Base-by-base conservation (phyloP, 2,797 vertebrate species). In the Leptatherina wallacei region DNA sequence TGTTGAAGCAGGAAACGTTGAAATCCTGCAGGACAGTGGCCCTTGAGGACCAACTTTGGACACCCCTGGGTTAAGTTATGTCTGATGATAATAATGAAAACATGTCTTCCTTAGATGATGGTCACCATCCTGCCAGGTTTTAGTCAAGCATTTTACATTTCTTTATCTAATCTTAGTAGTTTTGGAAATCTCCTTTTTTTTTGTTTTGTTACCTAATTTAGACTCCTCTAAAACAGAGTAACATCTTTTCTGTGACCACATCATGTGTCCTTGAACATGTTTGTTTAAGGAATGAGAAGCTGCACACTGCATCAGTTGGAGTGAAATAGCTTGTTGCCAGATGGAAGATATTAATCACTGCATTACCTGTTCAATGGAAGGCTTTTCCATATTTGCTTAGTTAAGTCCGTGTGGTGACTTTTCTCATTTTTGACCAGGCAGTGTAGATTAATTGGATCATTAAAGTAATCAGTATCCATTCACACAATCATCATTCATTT, bases 401-500 rank as follows among this genome's bases (percentile, higher is more conserved):
- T 55, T 29, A 29, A 55, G 29, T 29, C 27, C 27, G 29, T 14
- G 52, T 16, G 52, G 52, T 29, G 24, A 55, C 52, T 29, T 30
- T 30, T 55, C 22, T 55, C 13, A 29, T 55, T 9, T 65, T 24
- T n/a, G 13, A 30, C 44, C 52, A 55, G 24, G 52, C 52, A 55
- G 27, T 24, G 13, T 29, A 55, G 52, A 55, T 55, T 55, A 55
- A 55, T 55, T 55, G 52, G 10, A 47, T 47, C 30, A 36, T 30
- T 30, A 58, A 58, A 18, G 29, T 59, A 0, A 59, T 18, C 9
- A 2, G 20, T 54, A 44, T 33, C 71, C 44, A 67, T 71, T 49
- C 18, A 55, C 22, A 18, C 27, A 55, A 55, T 55, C 52, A 55
- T 55, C 52, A 55, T 55, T 55, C 13, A 55, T 27, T 55, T 49